Conservation (phyloP, 2,888 invertebrate genomes). For the Tribolium freemani region DNA sequence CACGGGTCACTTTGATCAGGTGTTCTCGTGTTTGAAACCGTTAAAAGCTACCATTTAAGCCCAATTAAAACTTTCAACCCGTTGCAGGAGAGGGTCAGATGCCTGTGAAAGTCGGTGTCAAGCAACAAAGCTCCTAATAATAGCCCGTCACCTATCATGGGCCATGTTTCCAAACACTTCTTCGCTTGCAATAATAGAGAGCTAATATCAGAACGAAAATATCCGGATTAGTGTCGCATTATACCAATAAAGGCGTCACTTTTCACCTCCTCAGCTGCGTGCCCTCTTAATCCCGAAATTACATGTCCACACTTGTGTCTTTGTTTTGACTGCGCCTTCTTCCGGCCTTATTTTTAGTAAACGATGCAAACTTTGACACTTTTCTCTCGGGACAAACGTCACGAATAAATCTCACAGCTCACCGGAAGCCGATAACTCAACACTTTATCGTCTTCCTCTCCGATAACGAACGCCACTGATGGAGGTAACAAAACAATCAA, state of each 20-base stretch:
- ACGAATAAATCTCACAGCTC: constrained; percentile 56
- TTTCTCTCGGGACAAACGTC: constrained; percentile 58
- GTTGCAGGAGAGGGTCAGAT: neutral
- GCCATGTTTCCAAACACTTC: constrained; percentile 55
- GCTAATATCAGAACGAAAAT: constrained; percentile 56
- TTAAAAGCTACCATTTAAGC: neutral
- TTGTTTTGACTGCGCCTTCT: constrained; percentile 35
- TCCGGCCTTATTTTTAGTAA: constrained; percentile 52
- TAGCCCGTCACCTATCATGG: constrained; percentile 1
- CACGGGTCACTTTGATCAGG: too few relatives aligned
- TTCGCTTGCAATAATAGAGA: constrained; percentile 52
- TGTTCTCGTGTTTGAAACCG: neutral
- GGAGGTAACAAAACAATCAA: constrained; percentile 18
- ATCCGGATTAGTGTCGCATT: constrained; percentile 58
- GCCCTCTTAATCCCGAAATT: constrained; percentile 43
- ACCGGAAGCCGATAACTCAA: constrained; percentile 52
- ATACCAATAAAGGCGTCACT: constrained; percentile 54
- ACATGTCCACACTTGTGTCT: constrained; percentile 34
- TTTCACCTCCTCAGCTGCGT: constrained; percentile 45
- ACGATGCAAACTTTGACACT: constrained; percentile 54
- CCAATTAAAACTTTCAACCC: neutral
- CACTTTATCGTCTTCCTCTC: constrained; percentile 49
- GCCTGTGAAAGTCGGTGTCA: neutral
- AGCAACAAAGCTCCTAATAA: neutral
- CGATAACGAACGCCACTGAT: constrained; percentile 38